Conservation (phyloP, 1,140 invertebrate genomes). For the Drosophila cardini region DNA sequence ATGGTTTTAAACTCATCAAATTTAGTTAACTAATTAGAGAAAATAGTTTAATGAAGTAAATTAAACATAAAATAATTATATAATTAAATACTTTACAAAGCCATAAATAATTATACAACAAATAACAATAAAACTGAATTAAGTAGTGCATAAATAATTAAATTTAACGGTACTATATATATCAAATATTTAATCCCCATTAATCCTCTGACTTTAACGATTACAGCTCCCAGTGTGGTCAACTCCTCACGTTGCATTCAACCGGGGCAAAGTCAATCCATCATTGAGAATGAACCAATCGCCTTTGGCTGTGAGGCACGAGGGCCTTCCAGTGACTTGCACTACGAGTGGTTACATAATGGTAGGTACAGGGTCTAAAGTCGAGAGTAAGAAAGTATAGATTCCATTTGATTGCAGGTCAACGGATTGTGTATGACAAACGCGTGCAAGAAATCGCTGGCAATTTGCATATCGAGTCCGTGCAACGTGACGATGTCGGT, state of each 20-base stretch:
- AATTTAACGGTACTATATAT: slow-evolving; percentile 2
- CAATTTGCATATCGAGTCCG: slow-evolving; percentile 80
- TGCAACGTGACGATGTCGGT: slow-evolving; percentile 74
- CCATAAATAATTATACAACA: too few relatives aligned
- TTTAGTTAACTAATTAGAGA: too few relatives aligned
- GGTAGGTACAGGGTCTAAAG: slow-evolving; percentile 50
- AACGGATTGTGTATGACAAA: slow-evolving; percentile 69
- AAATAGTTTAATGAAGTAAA: too few relatives aligned
- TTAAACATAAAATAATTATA: too few relatives aligned
- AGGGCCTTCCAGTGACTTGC: slow-evolving; percentile 59
- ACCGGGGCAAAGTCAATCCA: slow-evolving; percentile 71
- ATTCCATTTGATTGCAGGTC: slow-evolving; percentile 64
- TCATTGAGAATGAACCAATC: slow-evolving; percentile 74
- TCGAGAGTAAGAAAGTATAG: slow-evolving; percentile 1
- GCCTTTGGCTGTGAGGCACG: slow-evolving; percentile 70
- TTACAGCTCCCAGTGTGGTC: slow-evolving; percentile 51
- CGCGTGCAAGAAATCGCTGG: slow-evolving; percentile 71
- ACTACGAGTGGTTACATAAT: slow-evolving; percentile 82
- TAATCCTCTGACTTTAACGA: slow-evolving; percentile 6
- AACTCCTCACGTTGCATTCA: slow-evolving; percentile 66
- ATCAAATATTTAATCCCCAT: not conserved
- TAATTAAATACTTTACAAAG: too few relatives aligned
- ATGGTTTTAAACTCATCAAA: too few relatives aligned
- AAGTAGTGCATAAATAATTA: slow-evolving; percentile 18
- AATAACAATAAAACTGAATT: slow-evolving; percentile 1